Base-by-base conservation (phyloP, 2,888 invertebrate genomes). In the Therioaphis trifolii region DNA sequence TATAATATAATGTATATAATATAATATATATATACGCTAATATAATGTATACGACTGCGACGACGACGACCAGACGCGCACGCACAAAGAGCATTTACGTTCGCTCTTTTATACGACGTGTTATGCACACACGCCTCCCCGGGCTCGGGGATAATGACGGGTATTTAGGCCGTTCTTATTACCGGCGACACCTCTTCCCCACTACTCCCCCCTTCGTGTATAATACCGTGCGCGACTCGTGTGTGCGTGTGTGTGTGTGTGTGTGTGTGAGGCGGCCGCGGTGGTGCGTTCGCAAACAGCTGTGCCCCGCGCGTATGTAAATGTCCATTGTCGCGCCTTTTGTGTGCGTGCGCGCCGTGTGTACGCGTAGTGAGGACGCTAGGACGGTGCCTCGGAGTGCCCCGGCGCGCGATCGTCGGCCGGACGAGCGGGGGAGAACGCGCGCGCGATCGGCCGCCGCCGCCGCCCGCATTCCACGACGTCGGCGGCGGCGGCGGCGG, bases 151-250 rank as follows among this genome's bases (percentile, higher is more conserved):
- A 72, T 82, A 74, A 82, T 63, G 72, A 63, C 72, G 63, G 58
- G 72, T 82, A 82, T 82, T 82, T 82, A 82, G 82, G 72, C 82
- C 72, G 78, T 78, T 78, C 68, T 82, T 82, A 82, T 82, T 82
- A 82, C 72, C 82, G 52, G 58, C 80, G 72, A 77, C 77, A 77
- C 77, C 77, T 77, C 35, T 40, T 21, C 40, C 18, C 43, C 29
- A 11, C 71, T 4, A 14, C 15, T 14, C 14, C 43, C 35, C 24
- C 35, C 35, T 35, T 18, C 7, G 18, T 63, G 63, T 52, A n/a
- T n/a, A n/a, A n/a, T n/a, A n/a, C n/a, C n/a, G n/a, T n/a, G n/a
- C n/a, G n/a, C n/a, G n/a, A n/a, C n/a, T n/a, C n/a, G n/a, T n/a
- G n/a, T n/a, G n/a, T n/a, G n/a, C n/a, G 21, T 75, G 43, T 43